Evolutionary conservation across 2,113 vertebrate species (phyloP).

Genomic region (Climacteris rufus): DNA sequence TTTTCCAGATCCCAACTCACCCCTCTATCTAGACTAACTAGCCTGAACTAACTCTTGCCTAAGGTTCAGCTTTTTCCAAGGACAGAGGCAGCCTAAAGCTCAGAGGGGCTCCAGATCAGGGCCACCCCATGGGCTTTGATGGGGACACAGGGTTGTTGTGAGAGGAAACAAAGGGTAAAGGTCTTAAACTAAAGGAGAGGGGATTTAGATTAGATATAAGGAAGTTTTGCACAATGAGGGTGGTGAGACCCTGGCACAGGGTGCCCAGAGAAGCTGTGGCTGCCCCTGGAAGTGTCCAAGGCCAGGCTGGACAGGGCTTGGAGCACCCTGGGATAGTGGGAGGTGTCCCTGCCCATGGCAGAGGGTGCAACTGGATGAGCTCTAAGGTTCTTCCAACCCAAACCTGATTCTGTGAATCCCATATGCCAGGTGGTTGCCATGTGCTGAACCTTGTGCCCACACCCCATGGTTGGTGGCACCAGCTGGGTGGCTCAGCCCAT

Average conservation of each 20-base stretch:
- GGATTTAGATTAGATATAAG: neutral
- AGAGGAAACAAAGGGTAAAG: neutral
- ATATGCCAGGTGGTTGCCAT: neutral
- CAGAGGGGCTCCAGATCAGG: neutral
- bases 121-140: accelerated
- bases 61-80: neutral
- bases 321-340: neutral
- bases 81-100: neutral
- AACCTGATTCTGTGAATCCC: neutral
- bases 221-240: neutral
- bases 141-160: neutral
- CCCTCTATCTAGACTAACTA: neutral
- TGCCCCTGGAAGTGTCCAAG: neutral
- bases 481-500: neutral
- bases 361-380: neutral
- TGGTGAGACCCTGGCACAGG: neutral
- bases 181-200: neutral
- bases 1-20: neutral
- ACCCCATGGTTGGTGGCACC: accelerated
- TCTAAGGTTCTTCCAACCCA: neutral
- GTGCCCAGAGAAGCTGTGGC: neutral
- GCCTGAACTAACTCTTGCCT: neutral
- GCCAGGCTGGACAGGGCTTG: accelerated
- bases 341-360: neutral
- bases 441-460: neutral